Evolutionary conservation across 2,888 invertebrate species (phyloP), one percentile per base, ranked within the genome.

Genomic region (Epistrophe grossulariae): DNA sequence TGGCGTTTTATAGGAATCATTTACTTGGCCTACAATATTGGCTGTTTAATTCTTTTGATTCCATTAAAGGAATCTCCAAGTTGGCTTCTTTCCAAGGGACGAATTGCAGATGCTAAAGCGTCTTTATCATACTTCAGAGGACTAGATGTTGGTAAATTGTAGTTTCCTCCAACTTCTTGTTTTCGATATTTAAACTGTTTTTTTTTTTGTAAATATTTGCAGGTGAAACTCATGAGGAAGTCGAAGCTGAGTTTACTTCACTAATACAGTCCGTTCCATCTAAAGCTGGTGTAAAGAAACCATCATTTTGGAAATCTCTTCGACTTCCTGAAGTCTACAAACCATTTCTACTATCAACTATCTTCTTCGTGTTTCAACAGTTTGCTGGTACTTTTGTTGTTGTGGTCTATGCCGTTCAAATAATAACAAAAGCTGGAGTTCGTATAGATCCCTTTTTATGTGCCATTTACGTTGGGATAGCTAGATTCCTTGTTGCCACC

Each of bases 351-450:
- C 92, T 93, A 50, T 94, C 96, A 92, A 94, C 95, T 71, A 91
- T 94, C 3, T 95, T 96, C 89, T 96, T 96, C 90, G 92, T 95
- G 9, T 94, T 95, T 10, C 95, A 95, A 80, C 96, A 96, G 90
- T 94, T 96, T 89, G 95, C 95, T 8, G 96, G 96, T 1, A 94
- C 95, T 0, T 96, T 96, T 88, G 96, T 96, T 0, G 94, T 96
- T 0, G 95, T 95, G 4, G 96, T 96, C 88, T 96, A 96, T 91
- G 95, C 96, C 0, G 95, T 96, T 64, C 94, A 94, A 89, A 95
- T 96, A 60, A 94, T 96, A 82, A 93, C 94, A 81, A 94, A 94
- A 57, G 93, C 96, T 0, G 95, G 95, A 0, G 93, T 94, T 40
- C 93, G 93, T 1, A 93, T 96, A 28, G 94, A 96, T 90, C 95